A percentile compares a stretch with the other conserved stretches of the same genome.
Evolutionary conservation across 2,113 vertebrate genomes (phyloP).

Genomic region (Bettongia penicillata): DNA sequence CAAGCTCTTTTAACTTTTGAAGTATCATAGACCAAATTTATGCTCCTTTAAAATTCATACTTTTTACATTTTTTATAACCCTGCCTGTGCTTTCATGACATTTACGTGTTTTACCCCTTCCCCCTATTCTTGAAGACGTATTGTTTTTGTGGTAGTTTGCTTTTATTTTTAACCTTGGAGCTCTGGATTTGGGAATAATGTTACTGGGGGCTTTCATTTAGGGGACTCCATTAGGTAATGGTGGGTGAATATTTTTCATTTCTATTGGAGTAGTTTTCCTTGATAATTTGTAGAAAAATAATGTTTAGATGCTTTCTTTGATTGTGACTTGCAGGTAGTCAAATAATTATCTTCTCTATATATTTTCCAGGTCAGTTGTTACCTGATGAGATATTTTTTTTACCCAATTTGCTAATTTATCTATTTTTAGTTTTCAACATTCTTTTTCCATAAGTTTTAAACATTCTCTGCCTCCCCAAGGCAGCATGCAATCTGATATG

Average conservation of each 20-base stretch:
- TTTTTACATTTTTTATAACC: not conserved
- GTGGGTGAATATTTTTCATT: not conserved
- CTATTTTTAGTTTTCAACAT: too few species aligned
- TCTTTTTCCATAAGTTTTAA: too few species aligned
- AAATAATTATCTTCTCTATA: not conserved
- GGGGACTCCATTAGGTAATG: not conserved
- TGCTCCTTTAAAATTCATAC: not conserved
- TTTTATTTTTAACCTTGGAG: too few species aligned
- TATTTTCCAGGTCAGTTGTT: not conserved
- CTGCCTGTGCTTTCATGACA: not conserved
- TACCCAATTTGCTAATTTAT: too few species aligned
- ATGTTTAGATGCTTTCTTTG: not conserved
- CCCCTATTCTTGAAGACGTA: too few species aligned
- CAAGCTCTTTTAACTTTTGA: not conserved
- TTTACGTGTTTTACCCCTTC: not conserved
- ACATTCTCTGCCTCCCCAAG: too few species aligned
- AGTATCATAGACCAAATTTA: not conserved
- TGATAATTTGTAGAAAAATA: not conserved
- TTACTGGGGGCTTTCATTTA: not conserved
- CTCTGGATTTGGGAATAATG: too few species aligned
- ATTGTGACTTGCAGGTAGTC: not conserved
- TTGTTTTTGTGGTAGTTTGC: too few species aligned
- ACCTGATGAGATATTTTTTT: too few species aligned
- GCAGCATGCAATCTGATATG: too few species aligned
- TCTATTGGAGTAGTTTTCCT: not conserved